phyloP scores from a whole-genome alignment of 2,113 vertebrate genomes.

The Thymallus thymallus region DNA sequence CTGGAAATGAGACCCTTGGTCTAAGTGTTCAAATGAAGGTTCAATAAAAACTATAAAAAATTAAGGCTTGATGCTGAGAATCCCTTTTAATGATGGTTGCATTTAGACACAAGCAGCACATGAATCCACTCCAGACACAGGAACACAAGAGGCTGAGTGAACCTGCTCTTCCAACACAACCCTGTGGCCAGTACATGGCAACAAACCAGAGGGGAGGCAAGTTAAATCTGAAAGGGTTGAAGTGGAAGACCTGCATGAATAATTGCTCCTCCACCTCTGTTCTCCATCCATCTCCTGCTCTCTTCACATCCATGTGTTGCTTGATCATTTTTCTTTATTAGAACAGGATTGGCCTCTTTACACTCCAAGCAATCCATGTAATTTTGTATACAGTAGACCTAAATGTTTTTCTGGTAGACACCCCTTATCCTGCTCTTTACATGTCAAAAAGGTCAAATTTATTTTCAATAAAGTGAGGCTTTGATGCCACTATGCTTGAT shows the following conservation, averaged over 20 bases:
- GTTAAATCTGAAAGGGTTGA: conserved; percentile 20
- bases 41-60: too few relatives aligned
- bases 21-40: not conserved
- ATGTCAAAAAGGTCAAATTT: not conserved
- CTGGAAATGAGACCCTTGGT: too few relatives aligned
- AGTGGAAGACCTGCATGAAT: conserved; percentile 32
- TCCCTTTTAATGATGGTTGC: conserved; percentile 42
- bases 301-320: not conserved
- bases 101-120: conserved; percentile 40
- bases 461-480: not conserved
- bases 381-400: not conserved
- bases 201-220: conserved; percentile 28
- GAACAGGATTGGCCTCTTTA: not conserved
- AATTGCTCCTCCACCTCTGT: conserved; percentile 8
- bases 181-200: conserved; percentile 53
- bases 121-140: conserved; percentile 2
- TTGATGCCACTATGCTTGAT: not conserved
- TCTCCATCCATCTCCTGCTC: conserved; percentile 4
- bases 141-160: conserved; percentile 8
- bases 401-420: not conserved
- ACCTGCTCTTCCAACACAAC: not conserved
- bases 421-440: not conserved
- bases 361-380: not conserved
- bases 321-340: too few relatives aligned
- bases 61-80: conserved; percentile 18